Evolutionary conservation across 2,888 invertebrate genomes (phyloP).

Genomic region (Tromatobia lineatoria): DNA sequence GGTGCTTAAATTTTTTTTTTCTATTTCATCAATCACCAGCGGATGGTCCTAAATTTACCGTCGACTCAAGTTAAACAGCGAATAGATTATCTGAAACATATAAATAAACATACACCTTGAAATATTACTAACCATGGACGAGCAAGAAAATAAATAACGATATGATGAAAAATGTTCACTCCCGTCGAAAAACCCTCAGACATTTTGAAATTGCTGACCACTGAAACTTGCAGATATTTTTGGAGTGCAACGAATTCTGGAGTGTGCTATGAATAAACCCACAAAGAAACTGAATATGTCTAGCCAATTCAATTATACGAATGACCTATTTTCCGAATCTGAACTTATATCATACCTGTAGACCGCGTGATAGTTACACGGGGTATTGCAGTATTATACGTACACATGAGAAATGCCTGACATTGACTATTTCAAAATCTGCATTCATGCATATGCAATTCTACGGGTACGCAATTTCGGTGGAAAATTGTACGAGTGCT

Average conservation of each 20-base stretch:
- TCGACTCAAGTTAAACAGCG: no score
- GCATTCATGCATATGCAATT: constrained; percentile 68
- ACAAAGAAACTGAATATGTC: constrained; percentile 19
- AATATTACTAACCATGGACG: no score
- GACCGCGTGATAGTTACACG: constrained; percentile 16
- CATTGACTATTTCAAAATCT: constrained; percentile 68
- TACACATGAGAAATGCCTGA: constrained; percentile 58
- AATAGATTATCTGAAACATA: no score
- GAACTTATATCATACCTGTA: constrained; percentile 27
- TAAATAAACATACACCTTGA: no score
- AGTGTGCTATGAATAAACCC: neutral
- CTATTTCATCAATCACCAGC: no score
- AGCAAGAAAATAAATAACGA: no score
- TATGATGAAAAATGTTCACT: neutral
- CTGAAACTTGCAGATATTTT: constrained; percentile 10
- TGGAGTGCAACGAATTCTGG: neutral
- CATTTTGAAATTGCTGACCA: neutral
- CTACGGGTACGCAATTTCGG: constrained; percentile 61
- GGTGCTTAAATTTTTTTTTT: no score
- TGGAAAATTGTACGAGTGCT: constrained; percentile 64
- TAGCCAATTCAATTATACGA: constrained; percentile 57
- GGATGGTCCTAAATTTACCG: no score
- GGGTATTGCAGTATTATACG: constrained; percentile 39
- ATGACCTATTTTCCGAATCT: constrained; percentile 58
- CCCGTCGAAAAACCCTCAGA: neutral